Percentiles rank a stretch among this genome's conserved stretches.
These are phyloP conservation scores for Tamandua tetradactyla DNA, from an alignment of 2,797 vertebrate species.

Conservation along the genomic window DNA sequence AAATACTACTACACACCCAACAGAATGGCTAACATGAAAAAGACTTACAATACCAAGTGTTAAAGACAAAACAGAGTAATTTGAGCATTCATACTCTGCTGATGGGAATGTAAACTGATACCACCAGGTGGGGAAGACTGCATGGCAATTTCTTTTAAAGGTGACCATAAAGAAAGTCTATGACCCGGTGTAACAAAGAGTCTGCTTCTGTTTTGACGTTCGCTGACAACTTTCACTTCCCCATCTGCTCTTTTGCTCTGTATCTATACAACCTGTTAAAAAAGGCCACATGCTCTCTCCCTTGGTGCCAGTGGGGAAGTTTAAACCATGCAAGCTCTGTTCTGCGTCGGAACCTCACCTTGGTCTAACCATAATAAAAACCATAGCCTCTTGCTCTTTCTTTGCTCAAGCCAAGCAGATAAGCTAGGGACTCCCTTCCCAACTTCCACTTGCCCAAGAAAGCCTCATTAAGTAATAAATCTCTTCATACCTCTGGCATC, in stretches of 20 bases:
- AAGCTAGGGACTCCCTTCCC: not conserved
- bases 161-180: not conserved
- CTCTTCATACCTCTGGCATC: not conserved
- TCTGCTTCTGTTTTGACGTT: not conserved
- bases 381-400: not conserved
- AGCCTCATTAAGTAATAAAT: not conserved
- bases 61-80: not conserved
- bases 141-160: not conserved
- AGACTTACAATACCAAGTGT: no score
- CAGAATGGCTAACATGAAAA: no score
- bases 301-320: not conserved
- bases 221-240: not conserved
- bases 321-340: not conserved
- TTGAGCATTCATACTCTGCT: not conserved
- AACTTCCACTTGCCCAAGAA: not conserved
- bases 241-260: not conserved
- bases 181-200: not conserved
- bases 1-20: no score
- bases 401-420: not conserved
- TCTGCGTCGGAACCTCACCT: not conserved
- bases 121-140: not conserved
- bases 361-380: not conserved
- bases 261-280: not conserved
- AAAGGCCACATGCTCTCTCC: not conserved
- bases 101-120: not conserved